Conservation (phyloP, 2,113 vertebrate genomes). For the Cygnus buccinator region DNA sequence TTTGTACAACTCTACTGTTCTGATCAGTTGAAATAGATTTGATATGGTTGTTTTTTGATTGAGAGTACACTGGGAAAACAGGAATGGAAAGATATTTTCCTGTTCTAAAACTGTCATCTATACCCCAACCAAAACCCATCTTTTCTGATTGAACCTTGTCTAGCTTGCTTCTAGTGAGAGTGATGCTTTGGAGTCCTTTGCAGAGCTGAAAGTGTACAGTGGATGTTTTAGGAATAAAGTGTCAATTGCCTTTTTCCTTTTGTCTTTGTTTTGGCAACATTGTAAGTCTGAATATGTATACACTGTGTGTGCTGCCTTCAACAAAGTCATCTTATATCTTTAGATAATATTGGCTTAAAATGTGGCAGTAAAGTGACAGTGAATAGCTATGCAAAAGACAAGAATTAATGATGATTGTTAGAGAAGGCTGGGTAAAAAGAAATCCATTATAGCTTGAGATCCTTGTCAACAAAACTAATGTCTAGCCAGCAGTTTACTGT, state of each 20-base stretch:
- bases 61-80: neutral
- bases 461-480: neutral
- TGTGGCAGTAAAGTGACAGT: neutral
- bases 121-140: neutral
- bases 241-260: neutral
- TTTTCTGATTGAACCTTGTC: neutral
- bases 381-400: neutral
- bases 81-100: neutral
- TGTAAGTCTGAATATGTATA: neutral
- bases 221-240: neutral
- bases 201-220: neutral
- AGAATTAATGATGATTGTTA: neutral
- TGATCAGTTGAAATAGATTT: neutral
- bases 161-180: neutral
- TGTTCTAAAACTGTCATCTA: neutral
- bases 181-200: neutral
- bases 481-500: neutral
- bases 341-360: neutral
- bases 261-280: neutral
- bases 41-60: rapidly evolving
- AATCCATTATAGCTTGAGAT: neutral
- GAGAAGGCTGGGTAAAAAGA: neutral
- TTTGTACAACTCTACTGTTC: neutral
- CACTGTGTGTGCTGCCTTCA: neutral
- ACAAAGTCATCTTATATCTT: neutral